Percentiles rank a stretch among this genome's conserved stretches.
These are phyloP conservation scores for Enteromius anoplus DNA, from an alignment of 2,797 vertebrate genomes.

Conservation along the genomic window DNA sequence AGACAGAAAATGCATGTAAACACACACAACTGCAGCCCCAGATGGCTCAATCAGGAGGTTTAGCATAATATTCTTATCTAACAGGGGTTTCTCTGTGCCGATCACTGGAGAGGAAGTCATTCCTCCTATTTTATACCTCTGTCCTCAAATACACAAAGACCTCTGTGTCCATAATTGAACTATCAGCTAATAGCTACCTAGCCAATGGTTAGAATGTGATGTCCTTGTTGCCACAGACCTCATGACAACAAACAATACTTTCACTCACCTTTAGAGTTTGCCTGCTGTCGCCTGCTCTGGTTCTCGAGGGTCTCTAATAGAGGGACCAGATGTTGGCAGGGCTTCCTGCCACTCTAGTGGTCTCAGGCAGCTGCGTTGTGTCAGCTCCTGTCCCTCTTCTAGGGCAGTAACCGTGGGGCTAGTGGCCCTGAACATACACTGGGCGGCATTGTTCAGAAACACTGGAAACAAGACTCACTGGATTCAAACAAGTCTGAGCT, in stretches of 20 bases:
- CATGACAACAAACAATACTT: conserved; percentile 32
- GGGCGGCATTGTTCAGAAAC: conserved; percentile 30
- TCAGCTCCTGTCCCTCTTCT: conserved; percentile 32
- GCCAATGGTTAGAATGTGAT: conserved; percentile 22
- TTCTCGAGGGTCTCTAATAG: conserved; percentile 43
- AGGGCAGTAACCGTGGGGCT: conserved; percentile 29
- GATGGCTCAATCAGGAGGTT: conserved; percentile 3
- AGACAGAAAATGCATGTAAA: not conserved
- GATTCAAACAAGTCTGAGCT: conserved; percentile 22
- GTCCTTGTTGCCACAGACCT: conserved; percentile 35
- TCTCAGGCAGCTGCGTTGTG: conserved; percentile 53
- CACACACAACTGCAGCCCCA: not conserved
- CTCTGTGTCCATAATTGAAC: conserved; percentile 33
- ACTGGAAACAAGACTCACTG: not conserved
- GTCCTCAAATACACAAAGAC: conserved; percentile 28
- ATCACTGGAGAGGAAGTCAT: conserved; percentile 62
- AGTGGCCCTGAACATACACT: conserved; percentile 40
- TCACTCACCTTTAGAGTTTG: conserved; percentile 24
- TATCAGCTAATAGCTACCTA: conserved; percentile 24
- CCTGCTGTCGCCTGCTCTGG: conserved; percentile 26
- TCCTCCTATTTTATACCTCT: conserved; percentile 15
- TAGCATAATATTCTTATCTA: conserved; percentile 39
- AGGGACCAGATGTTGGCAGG: conserved; percentile 51
- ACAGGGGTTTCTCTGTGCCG: conserved; percentile 53
- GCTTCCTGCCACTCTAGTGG: conserved; percentile 49